Evolutionary conservation across 2,113 vertebrate species (phyloP).

Genomic region (Laterallus jamaicensis): DNA sequence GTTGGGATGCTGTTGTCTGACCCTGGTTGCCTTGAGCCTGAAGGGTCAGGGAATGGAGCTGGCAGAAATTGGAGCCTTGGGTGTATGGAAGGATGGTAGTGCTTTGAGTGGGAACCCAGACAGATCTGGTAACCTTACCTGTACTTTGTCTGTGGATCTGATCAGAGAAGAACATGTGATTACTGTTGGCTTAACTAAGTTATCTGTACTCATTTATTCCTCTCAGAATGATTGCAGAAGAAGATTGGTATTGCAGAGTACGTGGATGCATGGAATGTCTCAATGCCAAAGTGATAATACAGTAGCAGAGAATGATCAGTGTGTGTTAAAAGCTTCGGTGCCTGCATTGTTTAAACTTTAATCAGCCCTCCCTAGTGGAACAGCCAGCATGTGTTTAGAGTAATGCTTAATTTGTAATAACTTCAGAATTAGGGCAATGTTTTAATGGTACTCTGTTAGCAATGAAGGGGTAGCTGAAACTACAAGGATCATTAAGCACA

Average conservation of each 20-base stretch:
- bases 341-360: conserved; percentile 18
- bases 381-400: conserved; percentile 5
- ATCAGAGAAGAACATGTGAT: not conserved
- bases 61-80: accelerated
- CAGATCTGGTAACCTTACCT: not conserved
- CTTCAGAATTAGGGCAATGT: not conserved
- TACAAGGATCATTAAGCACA: not conserved
- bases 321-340: not conserved
- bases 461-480: not conserved
- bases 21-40: not conserved
- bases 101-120: not conserved
- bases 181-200: not conserved
- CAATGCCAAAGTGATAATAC: not conserved
- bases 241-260: accelerated
- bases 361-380: not conserved
- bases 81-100: accelerated
- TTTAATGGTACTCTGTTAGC: not conserved
- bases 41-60: not conserved
- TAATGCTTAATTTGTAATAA: conserved; percentile 26
- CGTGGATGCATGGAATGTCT: not conserved
- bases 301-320: not conserved
- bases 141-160: not conserved
- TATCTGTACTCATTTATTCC: not conserved
- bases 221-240: not conserved
- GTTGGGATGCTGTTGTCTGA: not conserved